Evolutionary conservation across 2,797 vertebrate species (phyloP).

Genomic region (Pitangus sulphuratus): DNA sequence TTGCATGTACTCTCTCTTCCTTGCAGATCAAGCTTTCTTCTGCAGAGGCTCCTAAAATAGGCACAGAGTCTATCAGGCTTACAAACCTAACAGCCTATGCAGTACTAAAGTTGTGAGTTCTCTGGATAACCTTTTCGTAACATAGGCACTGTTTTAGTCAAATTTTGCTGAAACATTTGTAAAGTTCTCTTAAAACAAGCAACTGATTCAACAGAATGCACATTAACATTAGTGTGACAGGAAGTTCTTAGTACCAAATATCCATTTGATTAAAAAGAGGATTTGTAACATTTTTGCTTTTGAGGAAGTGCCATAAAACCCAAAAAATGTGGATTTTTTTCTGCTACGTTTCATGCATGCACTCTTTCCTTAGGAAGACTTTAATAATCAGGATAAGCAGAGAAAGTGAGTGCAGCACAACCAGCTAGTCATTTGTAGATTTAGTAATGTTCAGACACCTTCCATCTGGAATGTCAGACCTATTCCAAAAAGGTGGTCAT

Average conservation of each 20-base stretch:
- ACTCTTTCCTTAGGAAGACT: background rate
- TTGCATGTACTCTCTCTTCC: background rate
- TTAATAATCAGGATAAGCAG: background rate
- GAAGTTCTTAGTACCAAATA: background rate
- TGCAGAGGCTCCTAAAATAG: background rate
- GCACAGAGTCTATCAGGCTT: background rate
- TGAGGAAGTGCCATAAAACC: background rate
- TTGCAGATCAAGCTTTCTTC: background rate
- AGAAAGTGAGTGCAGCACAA: background rate
- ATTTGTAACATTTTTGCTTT: background rate
- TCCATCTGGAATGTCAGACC: background rate
- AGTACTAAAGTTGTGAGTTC: background rate
- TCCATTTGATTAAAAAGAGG: background rate
- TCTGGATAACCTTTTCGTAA: background rate
- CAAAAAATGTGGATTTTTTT: fast-evolving
- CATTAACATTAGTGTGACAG: background rate
- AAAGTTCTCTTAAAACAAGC: background rate
- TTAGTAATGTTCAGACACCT: background rate
- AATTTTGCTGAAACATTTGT: background rate
- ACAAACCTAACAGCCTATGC: background rate
- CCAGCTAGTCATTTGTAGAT: background rate
- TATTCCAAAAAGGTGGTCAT: background rate
- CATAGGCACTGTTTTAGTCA: background rate
- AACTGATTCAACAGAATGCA: background rate
- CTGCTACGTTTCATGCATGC: background rate